Evolutionary conservation across 2,113 vertebrate genomes (phyloP).

Genomic region (Trichechus manatus): DNA sequence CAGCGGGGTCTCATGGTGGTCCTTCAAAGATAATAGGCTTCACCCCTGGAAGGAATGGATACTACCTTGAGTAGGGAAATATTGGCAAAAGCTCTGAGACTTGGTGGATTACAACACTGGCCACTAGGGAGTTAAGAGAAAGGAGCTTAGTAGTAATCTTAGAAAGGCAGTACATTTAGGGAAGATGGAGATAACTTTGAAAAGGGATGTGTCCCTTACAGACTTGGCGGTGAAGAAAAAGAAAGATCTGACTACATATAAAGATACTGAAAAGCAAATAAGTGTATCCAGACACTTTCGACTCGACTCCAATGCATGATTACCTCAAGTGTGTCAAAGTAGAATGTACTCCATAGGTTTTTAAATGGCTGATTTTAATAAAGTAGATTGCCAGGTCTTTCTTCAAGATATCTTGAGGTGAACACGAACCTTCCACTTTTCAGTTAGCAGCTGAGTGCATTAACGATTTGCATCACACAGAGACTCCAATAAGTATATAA

Average conservation of each 20-base stretch:
- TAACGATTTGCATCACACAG: background rate
- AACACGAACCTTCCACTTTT: background rate
- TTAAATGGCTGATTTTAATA: background rate
- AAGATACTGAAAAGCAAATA: background rate
- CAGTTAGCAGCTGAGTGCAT: background rate
- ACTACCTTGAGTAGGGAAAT: background rate
- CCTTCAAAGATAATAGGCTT: background rate
- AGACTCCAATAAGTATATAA: background rate
- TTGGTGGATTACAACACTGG: background rate
- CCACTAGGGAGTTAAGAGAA: background rate
- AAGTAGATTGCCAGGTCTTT: background rate
- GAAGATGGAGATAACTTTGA: background rate
- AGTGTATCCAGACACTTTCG: background rate
- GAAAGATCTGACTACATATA: background rate
- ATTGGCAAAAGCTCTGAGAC: background rate
- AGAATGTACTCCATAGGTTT: background rate
- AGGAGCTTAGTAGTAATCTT: background rate
- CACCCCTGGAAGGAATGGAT: background rate
- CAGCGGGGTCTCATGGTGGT: background rate
- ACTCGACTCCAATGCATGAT: background rate
- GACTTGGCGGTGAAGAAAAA: background rate
- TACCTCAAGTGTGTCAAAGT: too few species aligned
- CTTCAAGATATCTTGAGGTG: background rate
- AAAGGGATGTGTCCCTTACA: background rate
- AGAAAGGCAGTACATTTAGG: background rate